Percentiles rank a stretch among this genome's conserved stretches.
phyloP scores from a whole-genome alignment of 2,797 vertebrate genomes.

The Etheostoma nigrum region DNA sequence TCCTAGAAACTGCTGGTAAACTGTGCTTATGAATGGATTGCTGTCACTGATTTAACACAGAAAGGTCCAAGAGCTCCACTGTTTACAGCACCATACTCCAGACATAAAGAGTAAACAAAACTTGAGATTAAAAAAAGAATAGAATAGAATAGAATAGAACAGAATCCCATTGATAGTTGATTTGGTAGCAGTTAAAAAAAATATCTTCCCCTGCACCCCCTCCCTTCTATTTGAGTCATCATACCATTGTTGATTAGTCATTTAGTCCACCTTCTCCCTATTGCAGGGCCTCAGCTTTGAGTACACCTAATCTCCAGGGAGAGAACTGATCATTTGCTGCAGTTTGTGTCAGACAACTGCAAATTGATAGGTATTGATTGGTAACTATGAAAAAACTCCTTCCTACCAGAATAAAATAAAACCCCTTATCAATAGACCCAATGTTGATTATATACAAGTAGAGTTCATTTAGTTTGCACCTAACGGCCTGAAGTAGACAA shows the following conservation, averaged over 20 bases:
- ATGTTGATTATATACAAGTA: constrained; percentile 1
- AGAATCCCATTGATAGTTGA: background rate
- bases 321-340: constrained; percentile 59
- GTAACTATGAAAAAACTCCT: constrained; percentile 25
- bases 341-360: constrained; percentile 33
- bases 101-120: background rate
- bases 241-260: constrained; percentile 71
- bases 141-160: no score
- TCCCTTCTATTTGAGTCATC: constrained; percentile 64
- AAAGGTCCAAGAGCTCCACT: constrained; percentile 33
- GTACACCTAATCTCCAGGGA: constrained; percentile 63
- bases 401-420: constrained; percentile 13
- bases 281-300: constrained; percentile 47
- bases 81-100: constrained; percentile 5
- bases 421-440: background rate
- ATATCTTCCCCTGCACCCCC: constrained; percentile 19
- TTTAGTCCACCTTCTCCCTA: constrained; percentile 55
- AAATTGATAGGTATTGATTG: constrained; percentile 29
- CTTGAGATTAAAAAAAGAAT: background rate
- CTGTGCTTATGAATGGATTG: constrained; percentile 76
- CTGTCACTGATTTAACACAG: constrained; percentile 63
- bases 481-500: constrained; percentile 10
- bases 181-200: background rate
- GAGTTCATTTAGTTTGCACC: constrained; percentile 5
- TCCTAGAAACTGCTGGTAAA: constrained; percentile 75